These are phyloP conservation scores for Brachyalestes nurse DNA, from an alignment of 2,797 vertebrate genomes.

Conservation along the genomic window DNA sequence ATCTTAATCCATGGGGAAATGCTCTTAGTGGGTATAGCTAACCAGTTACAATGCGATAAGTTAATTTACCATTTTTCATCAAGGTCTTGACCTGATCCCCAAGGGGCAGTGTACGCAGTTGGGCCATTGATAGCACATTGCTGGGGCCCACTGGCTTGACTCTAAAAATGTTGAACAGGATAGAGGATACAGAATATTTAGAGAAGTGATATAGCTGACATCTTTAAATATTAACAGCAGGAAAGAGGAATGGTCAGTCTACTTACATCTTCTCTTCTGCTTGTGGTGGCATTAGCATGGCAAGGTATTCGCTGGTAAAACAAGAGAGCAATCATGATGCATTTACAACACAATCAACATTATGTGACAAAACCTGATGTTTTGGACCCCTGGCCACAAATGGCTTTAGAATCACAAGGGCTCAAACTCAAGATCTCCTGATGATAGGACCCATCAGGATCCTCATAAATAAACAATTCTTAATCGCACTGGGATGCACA, in stretches of 20 bases:
- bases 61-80: slow-evolving; percentile 92
- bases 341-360: neutral
- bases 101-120: slow-evolving; percentile 91
- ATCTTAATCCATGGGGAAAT: neutral
- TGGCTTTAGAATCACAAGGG: too few species aligned
- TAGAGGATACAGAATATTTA: neutral
- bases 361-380: neutral
- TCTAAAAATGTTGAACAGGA: slow-evolving; percentile 65
- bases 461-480: neutral
- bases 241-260: neutral
- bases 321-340: neutral
- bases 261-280: slow-evolving; percentile 92
- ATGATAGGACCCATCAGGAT: too few species aligned
- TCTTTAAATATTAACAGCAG: neutral
- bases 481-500: neutral
- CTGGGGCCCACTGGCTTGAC: slow-evolving; percentile 90
- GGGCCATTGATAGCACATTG: slow-evolving; percentile 97
- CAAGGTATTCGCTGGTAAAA: slow-evolving; percentile 88
- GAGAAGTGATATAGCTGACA: neutral
- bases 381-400: too few species aligned
- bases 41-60: too few species aligned
- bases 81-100: slow-evolving; percentile 96
- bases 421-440: too few species aligned
- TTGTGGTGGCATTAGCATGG: slow-evolving; percentile 94
- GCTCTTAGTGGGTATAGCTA: neutral